Conservation (phyloP, 2,113 vertebrate species). For the Beaufortia kweichowensis region DNA sequence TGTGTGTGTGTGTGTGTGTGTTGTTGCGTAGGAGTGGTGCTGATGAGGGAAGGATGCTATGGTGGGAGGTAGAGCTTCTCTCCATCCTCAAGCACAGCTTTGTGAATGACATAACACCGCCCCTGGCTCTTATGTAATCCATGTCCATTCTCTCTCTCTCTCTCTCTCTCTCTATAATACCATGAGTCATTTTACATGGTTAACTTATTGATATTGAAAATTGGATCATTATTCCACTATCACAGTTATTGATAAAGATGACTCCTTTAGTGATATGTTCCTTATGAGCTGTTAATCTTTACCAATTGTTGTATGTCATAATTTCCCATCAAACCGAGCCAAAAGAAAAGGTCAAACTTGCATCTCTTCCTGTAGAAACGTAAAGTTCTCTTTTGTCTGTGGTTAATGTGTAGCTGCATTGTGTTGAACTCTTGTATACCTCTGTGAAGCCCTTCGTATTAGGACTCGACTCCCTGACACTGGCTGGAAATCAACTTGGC, state of each 20-base stretch:
- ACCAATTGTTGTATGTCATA: neutral
- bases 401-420: conserved; percentile 63
- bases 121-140: conserved; percentile 42
- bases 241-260: neutral
- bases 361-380: conserved; percentile 44
- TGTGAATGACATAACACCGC: conserved; percentile 35
- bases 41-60: conserved; percentile 23
- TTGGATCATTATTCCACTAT: too few species aligned
- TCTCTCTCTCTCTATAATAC: neutral
- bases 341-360: conserved; percentile 39
- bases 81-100: conserved; percentile 16
- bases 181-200: too few species aligned
- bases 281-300: conserved; percentile 15
- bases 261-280: neutral
- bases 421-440: conserved; percentile 52
- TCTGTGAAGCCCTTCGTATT: conserved; percentile 32
- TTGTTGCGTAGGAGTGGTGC: conserved; percentile 45
- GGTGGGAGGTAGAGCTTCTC: conserved; percentile 47
- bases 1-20: neutral
- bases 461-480: conserved; percentile 25
- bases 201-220: too few species aligned
- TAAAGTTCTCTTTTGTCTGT: conserved; percentile 46
- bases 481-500: conserved; percentile 49
- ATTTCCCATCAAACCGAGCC: conserved; percentile 23
- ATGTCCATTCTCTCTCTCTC: conserved; percentile 9